A percentile compares a stretch with the other conserved stretches of the same genome.
phyloP scores from a whole-genome alignment of 2,888 invertebrate genomes.

The Agonopterix alstromeriana region DNA sequence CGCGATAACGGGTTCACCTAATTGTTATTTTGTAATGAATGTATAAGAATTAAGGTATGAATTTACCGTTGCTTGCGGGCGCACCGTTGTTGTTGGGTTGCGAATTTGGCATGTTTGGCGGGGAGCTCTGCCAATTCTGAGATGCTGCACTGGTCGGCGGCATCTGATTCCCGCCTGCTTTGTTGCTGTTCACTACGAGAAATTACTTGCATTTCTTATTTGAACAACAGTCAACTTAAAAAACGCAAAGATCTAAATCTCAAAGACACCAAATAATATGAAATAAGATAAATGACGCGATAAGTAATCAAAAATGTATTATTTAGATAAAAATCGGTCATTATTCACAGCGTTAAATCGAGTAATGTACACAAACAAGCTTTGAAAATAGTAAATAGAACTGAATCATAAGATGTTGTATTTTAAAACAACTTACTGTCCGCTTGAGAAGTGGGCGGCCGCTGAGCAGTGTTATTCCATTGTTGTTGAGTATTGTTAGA shows the following conservation, averaged over 20 bases:
- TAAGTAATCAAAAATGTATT: too few species aligned
- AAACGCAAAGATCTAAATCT: too few species aligned
- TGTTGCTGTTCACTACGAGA: conserved; percentile 70
- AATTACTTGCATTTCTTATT: background rate
- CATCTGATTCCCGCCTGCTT: conserved; percentile 60
- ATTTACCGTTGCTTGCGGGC: conserved; percentile 59
- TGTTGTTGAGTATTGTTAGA: conserved; percentile 70
- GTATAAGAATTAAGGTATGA: background rate
- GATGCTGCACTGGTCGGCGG: conserved; percentile 61
- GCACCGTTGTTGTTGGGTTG: conserved; percentile 69
- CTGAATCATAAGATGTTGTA: conserved; percentile 26
- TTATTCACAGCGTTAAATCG: too few species aligned
- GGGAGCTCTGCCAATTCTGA: conserved; percentile 64
- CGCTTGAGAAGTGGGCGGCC: conserved; percentile 71
- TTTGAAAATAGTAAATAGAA: conserved; percentile 25
- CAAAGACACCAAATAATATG: too few species aligned
- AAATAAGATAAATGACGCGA: too few species aligned
- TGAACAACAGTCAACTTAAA: too few species aligned
- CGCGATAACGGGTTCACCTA: too few species aligned
- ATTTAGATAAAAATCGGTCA: too few species aligned
- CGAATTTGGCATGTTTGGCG: conserved; percentile 66
- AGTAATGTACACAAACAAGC: conserved; percentile 12
- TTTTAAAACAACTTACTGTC: conserved; percentile 58
- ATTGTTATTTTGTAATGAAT: too few species aligned
- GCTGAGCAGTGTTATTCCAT: conserved; percentile 68